Conservation (phyloP, 2,113 vertebrate genomes). For the Zosterops pallidus region DNA sequence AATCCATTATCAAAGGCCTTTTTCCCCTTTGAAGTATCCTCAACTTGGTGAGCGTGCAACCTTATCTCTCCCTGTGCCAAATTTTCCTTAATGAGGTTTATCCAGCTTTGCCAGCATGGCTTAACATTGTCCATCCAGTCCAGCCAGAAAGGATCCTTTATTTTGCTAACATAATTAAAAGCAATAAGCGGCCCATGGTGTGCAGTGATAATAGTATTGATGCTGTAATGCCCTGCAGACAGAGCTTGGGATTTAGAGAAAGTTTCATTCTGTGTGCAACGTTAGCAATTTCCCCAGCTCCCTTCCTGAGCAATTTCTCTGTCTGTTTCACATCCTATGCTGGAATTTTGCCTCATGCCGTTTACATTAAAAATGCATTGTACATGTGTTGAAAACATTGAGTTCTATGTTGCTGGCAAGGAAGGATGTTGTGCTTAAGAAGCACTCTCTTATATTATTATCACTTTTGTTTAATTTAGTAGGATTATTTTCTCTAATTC, state of each 20-base stretch:
- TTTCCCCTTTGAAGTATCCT: constrained; percentile 23
- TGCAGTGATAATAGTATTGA: constrained; percentile 35
- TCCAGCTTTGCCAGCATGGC: constrained; percentile 53
- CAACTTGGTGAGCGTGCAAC: not conserved
- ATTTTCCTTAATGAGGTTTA: constrained; percentile 64
- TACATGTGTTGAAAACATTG: constrained; percentile 54
- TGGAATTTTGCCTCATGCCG: constrained; percentile 59
- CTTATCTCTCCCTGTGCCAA: constrained; percentile 46
- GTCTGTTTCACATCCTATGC: constrained; percentile 54
- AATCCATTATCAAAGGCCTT: not conserved
- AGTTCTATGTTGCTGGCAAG: constrained; percentile 58
- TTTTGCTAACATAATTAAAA: constrained; percentile 64
- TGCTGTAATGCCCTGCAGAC: not conserved
- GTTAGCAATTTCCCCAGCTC: constrained; percentile 30
- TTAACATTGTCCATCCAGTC: constrained; percentile 56
- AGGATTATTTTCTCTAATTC: constrained; percentile 65
- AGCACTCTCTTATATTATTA: constrained; percentile 46
- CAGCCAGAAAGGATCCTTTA: constrained; percentile 45
- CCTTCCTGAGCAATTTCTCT: constrained; percentile 46
- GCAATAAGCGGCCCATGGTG: constrained; percentile 51
- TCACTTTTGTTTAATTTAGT: constrained; percentile 66
- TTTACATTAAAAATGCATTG: constrained; percentile 65
- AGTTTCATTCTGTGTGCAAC: constrained; percentile 2
- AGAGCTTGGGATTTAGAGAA: constrained; percentile 30
- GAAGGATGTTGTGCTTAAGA: constrained; percentile 47